Evolutionary conservation across 2,113 vertebrate species (phyloP), one percentile per base, ranked within the genome.

Genomic region (Fulmarus glacialis): DNA sequence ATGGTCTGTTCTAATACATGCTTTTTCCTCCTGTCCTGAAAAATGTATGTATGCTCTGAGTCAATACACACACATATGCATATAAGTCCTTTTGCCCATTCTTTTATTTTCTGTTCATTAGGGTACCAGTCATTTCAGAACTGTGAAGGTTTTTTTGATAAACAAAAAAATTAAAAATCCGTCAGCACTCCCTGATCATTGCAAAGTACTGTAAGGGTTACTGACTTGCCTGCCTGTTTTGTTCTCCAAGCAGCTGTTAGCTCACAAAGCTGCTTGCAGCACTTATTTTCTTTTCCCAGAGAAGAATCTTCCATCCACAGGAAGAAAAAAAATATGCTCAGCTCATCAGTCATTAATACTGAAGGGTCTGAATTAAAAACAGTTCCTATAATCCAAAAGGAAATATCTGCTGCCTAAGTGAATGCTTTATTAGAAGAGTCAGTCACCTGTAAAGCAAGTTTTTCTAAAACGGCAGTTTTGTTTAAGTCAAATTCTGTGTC

Each of bases 221-320:
- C 27, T 70, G 52, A 30, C 30, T 73, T 93, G 56, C 42, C 82
- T 77, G 66, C 17, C 74, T 94, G 26, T 29, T 93, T 71, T 89
- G 42, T 74, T 81, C 80, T 89, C 64, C 32, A 73, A 56, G 86
- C 68, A 94, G 95, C 90, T 90, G 53, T 89, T 93, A 66, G n/a
- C 62, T 91, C 40, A 26, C 38, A 38, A 59, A 89, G 43, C 82
- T 72, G 58, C 48, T 82, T 85, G 93, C 50, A 78, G 68, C 73
- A 26, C 23, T 93, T 91, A 27, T 5, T 97, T 97, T 96, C 34
- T 89, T 96, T 87, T 93, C 78, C 32, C 36, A 53, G 64, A 91
- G 48, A 84, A 93, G 47, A 82, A 77, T 77, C 63, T 79, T 82
- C 48, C 34, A 82, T 83, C 52, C 11, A 75, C 38, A 42, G 59